Base-by-base conservation (phyloP, 2,113 vertebrate genomes). In the Orthonyx spaldingii region DNA sequence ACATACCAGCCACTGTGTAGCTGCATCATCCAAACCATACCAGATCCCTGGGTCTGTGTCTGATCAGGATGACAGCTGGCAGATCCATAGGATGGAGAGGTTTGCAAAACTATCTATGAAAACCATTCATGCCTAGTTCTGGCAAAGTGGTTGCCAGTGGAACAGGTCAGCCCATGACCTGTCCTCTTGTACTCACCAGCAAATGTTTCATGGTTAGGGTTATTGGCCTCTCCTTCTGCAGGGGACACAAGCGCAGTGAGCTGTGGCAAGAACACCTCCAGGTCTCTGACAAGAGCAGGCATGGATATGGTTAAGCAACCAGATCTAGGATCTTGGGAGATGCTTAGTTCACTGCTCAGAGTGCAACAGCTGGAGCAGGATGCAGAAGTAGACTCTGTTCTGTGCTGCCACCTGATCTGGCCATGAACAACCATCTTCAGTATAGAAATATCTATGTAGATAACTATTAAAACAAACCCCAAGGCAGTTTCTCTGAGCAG, bases 381-480 rank as follows among this genome's bases (percentile, higher is more conserved):
- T 52, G 28, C 11, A 57, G 33, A 59, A 64, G 11, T 7, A 84
- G 46, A 49, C 11, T 65, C 41, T 22, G 7, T 32, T 55, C 27
- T 41, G 11, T 63, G 39, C 44, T 46, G 35, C n/a, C 50, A 16
- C 17, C 35, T 91, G 44, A 66, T 65, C 50, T 0, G 0, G 14
- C 41, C 61, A 50, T 9, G 3, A 42, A 10, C 46, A 84, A 50
- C 19, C 19, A 23, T 10, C 32, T 20, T 53, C 46, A 70, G 28
- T 14, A 44, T 0, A 41, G 56, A 83, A 83, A 79, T 27, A 6
- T 22, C 63, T 52, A 11, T 6, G 6, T 22, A 71, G 32, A 18
- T 42, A n/a, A 70, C 39, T 50, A 30, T 33, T 2, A 2, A 18
- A 44, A 42, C 21, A 28, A 28, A 12, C 0, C 2, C 4, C 10